Evolutionary conservation across 2,888 invertebrate genomes (phyloP).

Genomic region (Rotaria sp.): DNA sequence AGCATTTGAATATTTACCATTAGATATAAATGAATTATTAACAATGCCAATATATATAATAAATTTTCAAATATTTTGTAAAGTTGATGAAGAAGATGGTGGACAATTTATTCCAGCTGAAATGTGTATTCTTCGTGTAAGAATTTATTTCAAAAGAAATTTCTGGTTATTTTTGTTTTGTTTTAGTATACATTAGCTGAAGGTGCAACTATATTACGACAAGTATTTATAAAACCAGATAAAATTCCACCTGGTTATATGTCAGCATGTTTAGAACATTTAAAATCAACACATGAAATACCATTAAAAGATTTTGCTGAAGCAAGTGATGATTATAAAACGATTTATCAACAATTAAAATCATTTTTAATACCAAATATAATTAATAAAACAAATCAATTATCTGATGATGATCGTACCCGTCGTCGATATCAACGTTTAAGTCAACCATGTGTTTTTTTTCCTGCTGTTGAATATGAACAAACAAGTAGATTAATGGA

Average conservation of each 20-base stretch:
- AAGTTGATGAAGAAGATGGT: slow-evolving; percentile 19
- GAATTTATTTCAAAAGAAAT: neutral
- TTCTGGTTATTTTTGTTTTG: neutral
- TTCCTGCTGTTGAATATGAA: neutral
- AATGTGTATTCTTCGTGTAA: neutral
- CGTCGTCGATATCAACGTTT: neutral
- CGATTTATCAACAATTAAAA: neutral
- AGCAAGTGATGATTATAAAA: neutral
- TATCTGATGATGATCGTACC: neutral
- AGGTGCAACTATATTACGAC: neutral
- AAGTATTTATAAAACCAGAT: slow-evolving; percentile 10
- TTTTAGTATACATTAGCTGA: slow-evolving; percentile 19
- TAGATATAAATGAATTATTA: slow-evolving; percentile 28
- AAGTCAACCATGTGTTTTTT: slow-evolving; percentile 1
- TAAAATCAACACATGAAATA: neutral
- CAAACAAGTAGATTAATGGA: neutral
- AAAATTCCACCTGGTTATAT: slow-evolving; percentile 14
- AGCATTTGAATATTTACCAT: slow-evolving; percentile 12
- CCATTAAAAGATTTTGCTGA: slow-evolving; percentile 20
- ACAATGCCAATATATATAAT: slow-evolving; percentile 13
- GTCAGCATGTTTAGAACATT: neutral
- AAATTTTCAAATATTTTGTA: slow-evolving; percentile 28
- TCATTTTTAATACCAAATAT: neutral
- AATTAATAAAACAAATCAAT: neutral
- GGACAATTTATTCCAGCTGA: slow-evolving; percentile 5